Base-by-base conservation (phyloP, 1,140 invertebrate genomes). In the Lerema accius region DNA sequence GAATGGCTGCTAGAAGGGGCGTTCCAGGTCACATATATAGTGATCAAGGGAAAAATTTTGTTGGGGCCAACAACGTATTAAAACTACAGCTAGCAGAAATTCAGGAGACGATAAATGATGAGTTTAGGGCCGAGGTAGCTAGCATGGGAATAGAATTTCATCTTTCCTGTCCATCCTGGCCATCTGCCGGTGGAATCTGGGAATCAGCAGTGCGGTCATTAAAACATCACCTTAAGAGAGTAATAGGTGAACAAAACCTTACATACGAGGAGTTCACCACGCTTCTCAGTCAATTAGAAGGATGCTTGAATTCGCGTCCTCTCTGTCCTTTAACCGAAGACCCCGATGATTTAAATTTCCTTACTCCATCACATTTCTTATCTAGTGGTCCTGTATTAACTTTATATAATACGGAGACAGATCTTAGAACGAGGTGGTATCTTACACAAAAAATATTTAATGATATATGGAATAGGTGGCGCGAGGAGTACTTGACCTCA, bases 401-500 rank as follows among this genome's bases (percentile, higher is more conserved):
- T n/a, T n/a, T n/a, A n/a, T n/a, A n/a, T n/a, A n/a, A n/a, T n/a
- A n/a, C n/a, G n/a, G n/a, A n/a, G n/a, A n/a, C n/a, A n/a, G n/a
- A n/a, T n/a, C n/a, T n/a, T n/a, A n/a, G 78, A 16, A 50, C 51
- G 4, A 60, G 51, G 7, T 89, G 60, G 62, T 43, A 68, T 15
- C 28, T 35, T 49, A 48, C 72, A 6, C 67, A 69, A 28, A 62
- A 74, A 45, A 48, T 83, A 32, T 26, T 19, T 1, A 50, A 73
- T 46, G 39, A 64, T 39, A 50, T 73, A 39, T 73, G 71, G 71
- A 63, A 67, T 32, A 15, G 63, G 3, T 73, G 71, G 71, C 23
- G 32, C 2, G 26, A 53, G 0, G 83, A 88, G 35, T 89, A 87
- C 53, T 53, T 84, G 4, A 39, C 37, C n/a, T 63, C 63, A 9